Base-by-base conservation (phyloP, 1,140 invertebrate species). In the Manduca sexta region DNA sequence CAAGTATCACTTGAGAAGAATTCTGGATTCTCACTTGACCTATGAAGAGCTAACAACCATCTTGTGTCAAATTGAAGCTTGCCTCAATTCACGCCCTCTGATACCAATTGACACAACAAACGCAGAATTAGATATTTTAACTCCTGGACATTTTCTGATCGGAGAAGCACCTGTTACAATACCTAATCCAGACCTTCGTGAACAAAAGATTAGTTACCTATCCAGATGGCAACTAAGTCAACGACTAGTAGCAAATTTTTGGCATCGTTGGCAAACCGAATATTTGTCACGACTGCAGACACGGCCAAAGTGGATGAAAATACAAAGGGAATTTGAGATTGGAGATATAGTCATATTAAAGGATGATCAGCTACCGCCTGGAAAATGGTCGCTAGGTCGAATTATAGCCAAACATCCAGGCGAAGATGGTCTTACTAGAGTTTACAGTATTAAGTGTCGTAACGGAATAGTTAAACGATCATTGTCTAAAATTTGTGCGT, bases 391-490 rank as follows among this genome's bases (percentile, higher is more conserved):
- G 0, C 16, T 44, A 2, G 42, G 42, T 31, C 42, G 42, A 7
- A 31, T 31, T 10, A 12, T 44, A 11, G 29, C 15, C 3, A 44
- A 44, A 31, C 30, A 44, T 33, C 42, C 29, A 8, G 29, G 42
- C 12, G n/a, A 16, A 1, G 42, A 31, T 15, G 68, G 69, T 7
- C 29, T 73, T n/a, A 72, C 81, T 3, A 37, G 83, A 38, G 68
- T 73, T 1, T 77, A 68, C 5, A 70, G 52, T 46, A 39, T 86
- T 0, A 64, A 69, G 60, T 73, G 56, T 30, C 18, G 35, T 17
- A 51, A 48, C 12, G 47, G 41, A 39, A 26, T 51, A 11, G 26
- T 63, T 2, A 57, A 59, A 49, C 37, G 71, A 11, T 48, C 62
- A 38, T 30, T 64, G 7, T 44, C 37, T 17, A 64, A 60, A 47